A percentile compares a stretch with the other conserved stretches of the same genome.
Evolutionary conservation across 92 coral and sea anemone species (phyloP).

Genomic region (Micromussa lordhowensis): DNA sequence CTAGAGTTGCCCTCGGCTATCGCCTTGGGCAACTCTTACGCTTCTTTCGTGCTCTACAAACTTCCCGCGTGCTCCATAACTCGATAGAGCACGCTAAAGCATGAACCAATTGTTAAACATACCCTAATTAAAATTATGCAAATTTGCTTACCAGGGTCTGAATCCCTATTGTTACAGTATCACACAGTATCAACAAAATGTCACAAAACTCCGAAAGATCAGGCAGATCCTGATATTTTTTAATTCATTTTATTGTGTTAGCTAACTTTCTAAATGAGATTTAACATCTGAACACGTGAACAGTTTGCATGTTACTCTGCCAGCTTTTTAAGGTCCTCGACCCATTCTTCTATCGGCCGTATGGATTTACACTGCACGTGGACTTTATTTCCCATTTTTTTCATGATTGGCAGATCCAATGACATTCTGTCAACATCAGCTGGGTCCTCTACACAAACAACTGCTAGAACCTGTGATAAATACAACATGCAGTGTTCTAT

Average conservation of each 20-base stretch:
- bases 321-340: conserved; percentile 56
- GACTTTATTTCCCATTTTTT: conserved; percentile 61
- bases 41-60: no score
- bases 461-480: conserved; percentile 41
- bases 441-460: conserved; percentile 57
- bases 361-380: conserved; percentile 57
- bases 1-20: no score
- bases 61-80: no score
- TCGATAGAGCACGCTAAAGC: no score
- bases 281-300: no score
- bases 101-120: no score
- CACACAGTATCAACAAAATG: neutral
- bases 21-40: no score
- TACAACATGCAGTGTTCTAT: neutral
- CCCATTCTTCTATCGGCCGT: conserved; percentile 55
- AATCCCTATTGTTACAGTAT: no score
- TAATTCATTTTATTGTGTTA: neutral
- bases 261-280: neutral
- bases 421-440: conserved; percentile 62
- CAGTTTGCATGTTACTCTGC: neutral
- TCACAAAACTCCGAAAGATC: neutral
- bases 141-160: no score
- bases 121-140: no score
- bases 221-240: neutral
- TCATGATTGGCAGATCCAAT: conserved; percentile 64